These are phyloP conservation scores for Eubasilissa regina DNA, from an alignment of 1,140 invertebrate species.

Conservation along the genomic window DNA sequence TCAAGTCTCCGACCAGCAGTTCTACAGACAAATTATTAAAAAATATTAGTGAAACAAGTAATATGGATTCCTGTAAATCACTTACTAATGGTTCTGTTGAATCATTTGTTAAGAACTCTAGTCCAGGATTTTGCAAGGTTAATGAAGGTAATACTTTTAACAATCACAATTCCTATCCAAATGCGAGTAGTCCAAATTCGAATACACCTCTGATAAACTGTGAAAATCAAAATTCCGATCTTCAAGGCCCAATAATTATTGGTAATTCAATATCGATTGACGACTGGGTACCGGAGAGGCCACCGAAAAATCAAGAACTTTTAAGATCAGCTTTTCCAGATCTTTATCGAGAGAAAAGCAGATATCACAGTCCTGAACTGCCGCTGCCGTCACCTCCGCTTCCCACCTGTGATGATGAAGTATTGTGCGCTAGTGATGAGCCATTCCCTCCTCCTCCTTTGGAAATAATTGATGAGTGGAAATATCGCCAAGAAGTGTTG, in stretches of 20 bases:
- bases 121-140: slow-evolving; percentile 21
- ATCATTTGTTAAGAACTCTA: slow-evolving; percentile 27
- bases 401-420: slow-evolving; percentile 74
- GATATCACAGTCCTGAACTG: slow-evolving; percentile 79
- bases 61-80: slow-evolving; percentile 3
- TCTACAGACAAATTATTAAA: slow-evolving; percentile 25
- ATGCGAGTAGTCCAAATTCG: slow-evolving; percentile 3
- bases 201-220: slow-evolving; percentile 24
- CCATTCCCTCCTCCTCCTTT: slow-evolving; percentile 81
- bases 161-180: slow-evolving; percentile 13
- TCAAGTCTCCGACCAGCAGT: slow-evolving; percentile 13
- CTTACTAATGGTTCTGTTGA: slow-evolving; percentile 18
- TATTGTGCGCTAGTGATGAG: slow-evolving; percentile 76
- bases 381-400: slow-evolving; percentile 80
- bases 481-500: slow-evolving; percentile 45
- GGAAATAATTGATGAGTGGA: slow-evolving; percentile 50
- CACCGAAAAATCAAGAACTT: slow-evolving; percentile 81
- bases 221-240: slow-evolving; percentile 55
- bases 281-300: slow-evolving; percentile 81
- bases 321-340: slow-evolving; percentile 72
- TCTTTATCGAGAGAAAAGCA: slow-evolving; percentile 66
- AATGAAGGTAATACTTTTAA: slow-evolving; percentile 18
- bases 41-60: slow-evolving; percentile 5
- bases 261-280: slow-evolving; percentile 78
- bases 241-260: slow-evolving; percentile 75